phyloP scores from a whole-genome alignment of 2,888 invertebrate genomes.

The Hypercompe scribonia region DNA sequence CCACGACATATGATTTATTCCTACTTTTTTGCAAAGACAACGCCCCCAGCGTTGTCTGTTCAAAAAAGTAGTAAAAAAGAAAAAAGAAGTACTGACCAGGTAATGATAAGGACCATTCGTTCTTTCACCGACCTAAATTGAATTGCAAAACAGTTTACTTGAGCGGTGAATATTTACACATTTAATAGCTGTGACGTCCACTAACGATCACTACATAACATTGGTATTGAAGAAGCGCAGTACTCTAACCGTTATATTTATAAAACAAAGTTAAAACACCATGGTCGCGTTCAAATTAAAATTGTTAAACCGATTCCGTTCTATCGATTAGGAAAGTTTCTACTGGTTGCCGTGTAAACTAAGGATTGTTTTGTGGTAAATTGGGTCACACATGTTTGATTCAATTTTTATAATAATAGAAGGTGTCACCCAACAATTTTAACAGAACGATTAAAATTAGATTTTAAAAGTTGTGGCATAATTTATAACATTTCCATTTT shows the following conservation, averaged over 20 bases:
- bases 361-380: neutral
- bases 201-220: slow-evolving; percentile 67
- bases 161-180: slow-evolving; percentile 79
- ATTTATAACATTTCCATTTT: neutral
- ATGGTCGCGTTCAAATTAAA: neutral
- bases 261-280: slow-evolving; percentile 20
- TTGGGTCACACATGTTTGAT: neutral
- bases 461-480: neutral
- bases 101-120: slow-evolving; percentile 74
- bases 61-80: too few relatives aligned
- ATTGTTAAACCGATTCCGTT: neutral
- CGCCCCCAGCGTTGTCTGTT: too few relatives aligned
- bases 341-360: neutral
- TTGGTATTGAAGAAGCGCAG: slow-evolving; percentile 71
- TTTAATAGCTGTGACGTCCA: slow-evolving; percentile 72
- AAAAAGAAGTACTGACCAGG: slow-evolving; percentile 56
- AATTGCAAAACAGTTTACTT: slow-evolving; percentile 77
- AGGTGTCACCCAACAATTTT: neutral
- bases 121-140: slow-evolving; percentile 71
- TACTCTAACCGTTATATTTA: slow-evolving; percentile 61
- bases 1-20: too few relatives aligned
- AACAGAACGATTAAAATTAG: neutral
- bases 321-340: neutral
- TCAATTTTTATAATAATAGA: neutral
- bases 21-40: too few relatives aligned